phyloP scores from a whole-genome alignment of 2,888 invertebrate genomes.

The Lithophane semibrunnea region DNA sequence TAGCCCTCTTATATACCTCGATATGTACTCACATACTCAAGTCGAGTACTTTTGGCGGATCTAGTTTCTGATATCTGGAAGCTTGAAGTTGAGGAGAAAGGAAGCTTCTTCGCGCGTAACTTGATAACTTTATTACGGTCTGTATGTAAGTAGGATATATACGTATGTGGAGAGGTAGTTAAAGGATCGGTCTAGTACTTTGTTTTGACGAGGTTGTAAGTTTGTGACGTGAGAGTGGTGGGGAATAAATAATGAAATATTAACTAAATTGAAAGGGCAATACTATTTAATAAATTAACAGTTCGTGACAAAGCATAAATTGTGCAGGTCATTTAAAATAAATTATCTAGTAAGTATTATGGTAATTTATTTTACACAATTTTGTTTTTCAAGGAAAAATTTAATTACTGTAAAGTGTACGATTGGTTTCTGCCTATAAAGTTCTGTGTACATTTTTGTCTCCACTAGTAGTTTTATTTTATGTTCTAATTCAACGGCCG shows the following conservation, averaged over 20 bases:
- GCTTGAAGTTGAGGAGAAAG: conserved; percentile 44
- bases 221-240: conserved; percentile 13
- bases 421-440: background rate
- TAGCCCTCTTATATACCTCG: conserved; percentile 33
- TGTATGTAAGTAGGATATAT: conserved; percentile 9
- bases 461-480: conserved; percentile 4
- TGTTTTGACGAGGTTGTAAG: conserved; percentile 23
- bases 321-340: background rate
- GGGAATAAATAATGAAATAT: conserved; percentile 15
- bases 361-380: background rate
- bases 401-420: background rate
- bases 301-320: background rate
- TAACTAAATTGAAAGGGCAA: conserved; percentile 8
- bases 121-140: conserved; percentile 60
- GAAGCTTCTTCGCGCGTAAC: conserved; percentile 52
- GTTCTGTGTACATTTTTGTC: background rate
- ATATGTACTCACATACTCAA: conserved; percentile 46
- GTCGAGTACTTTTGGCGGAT: conserved; percentile 57
- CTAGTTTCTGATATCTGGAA: conserved; percentile 65
- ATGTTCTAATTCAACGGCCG: background rate
- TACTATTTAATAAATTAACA: background rate
- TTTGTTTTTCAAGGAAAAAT: background rate
- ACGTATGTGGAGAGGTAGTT: conserved; percentile 30
- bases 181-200: conserved; percentile 27
- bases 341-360: background rate